phyloP scores from a whole-genome alignment of 1,140 invertebrate species.

The Maniola jurtina region DNA sequence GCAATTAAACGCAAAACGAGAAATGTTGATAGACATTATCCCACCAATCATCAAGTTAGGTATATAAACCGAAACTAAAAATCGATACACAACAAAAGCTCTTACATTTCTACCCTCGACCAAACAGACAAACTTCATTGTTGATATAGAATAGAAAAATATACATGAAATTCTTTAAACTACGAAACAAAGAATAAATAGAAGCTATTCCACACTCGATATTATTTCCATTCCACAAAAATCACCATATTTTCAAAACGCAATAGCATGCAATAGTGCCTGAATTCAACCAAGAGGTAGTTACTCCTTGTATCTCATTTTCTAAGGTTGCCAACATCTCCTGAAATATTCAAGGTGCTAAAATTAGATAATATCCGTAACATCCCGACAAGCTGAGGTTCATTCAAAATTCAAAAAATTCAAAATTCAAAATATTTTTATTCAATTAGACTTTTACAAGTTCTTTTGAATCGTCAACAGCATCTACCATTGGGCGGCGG shows the following conservation, averaged over 20 bases:
- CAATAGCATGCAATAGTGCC: slow-evolving; percentile 4
- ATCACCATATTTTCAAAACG: slow-evolving; percentile 16
- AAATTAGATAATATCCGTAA: no score
- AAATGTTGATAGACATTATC: no score
- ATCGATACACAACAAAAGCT: neutral
- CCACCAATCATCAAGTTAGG: no score
- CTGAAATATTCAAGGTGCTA: no score
- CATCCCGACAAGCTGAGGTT: no score
- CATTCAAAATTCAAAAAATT: no score
- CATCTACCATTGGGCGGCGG: no score
- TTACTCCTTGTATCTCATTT: neutral
- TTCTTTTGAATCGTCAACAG: no score
- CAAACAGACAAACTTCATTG: neutral
- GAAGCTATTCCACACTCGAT: slow-evolving; percentile 4
- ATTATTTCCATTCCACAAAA: slow-evolving; percentile 24
- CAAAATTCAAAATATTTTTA: no score
- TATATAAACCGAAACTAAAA: no score
- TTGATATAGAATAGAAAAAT: neutral
- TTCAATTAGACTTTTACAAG: no score
- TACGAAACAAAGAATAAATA: slow-evolving; percentile 2
- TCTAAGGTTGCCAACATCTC: neutral
- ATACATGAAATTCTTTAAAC: neutral
- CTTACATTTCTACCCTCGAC: neutral
- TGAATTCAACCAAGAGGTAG: slow-evolving; percentile 20
- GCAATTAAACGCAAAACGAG: no score